Percentiles rank a stretch among this genome's conserved stretches.
Evolutionary conservation across 2,888 invertebrate genomes (phyloP).

Genomic region (Trachelus troglodyta): DNA sequence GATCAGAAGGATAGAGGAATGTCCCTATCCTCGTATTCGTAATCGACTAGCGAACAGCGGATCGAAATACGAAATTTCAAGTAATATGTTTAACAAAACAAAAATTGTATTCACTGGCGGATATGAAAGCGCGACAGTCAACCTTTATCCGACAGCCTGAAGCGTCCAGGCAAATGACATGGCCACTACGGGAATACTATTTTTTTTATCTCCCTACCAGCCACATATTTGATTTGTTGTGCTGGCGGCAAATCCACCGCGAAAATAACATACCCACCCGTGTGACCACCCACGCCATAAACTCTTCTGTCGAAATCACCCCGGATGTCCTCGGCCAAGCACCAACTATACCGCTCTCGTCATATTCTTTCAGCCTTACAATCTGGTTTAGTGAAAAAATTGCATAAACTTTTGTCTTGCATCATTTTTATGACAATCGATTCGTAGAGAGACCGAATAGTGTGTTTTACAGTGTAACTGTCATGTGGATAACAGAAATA

Average conservation of each 20-base stretch:
- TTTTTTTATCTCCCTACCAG: background rate
- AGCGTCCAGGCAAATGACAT: conserved; percentile 6
- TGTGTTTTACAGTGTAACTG: no score
- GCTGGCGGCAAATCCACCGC: conserved; percentile 3
- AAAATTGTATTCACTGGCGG: background rate
- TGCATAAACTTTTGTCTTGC: no score
- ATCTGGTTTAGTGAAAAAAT: no score
- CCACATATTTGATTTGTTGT: conserved; percentile 4
- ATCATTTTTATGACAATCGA: no score
- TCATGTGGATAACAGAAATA: no score
- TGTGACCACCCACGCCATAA: background rate
- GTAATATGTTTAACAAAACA: conserved; percentile 1
- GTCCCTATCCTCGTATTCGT: background rate
- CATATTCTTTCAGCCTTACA: no score
- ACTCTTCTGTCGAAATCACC: no score
- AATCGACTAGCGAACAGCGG: background rate
- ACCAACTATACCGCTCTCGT: no score
- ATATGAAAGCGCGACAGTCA: conserved; percentile 4
- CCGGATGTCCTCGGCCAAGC: no score
- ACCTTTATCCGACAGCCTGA: background rate
- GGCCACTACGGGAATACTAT: conserved; percentile 5
- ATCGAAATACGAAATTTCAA: background rate
- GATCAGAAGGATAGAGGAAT: background rate
- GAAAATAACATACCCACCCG: conserved; percentile 2
- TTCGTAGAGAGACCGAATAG: no score